These are phyloP conservation scores for Omphaloscelis lunosa DNA, from an alignment of 2,888 invertebrate genomes.

Conservation along the genomic window DNA sequence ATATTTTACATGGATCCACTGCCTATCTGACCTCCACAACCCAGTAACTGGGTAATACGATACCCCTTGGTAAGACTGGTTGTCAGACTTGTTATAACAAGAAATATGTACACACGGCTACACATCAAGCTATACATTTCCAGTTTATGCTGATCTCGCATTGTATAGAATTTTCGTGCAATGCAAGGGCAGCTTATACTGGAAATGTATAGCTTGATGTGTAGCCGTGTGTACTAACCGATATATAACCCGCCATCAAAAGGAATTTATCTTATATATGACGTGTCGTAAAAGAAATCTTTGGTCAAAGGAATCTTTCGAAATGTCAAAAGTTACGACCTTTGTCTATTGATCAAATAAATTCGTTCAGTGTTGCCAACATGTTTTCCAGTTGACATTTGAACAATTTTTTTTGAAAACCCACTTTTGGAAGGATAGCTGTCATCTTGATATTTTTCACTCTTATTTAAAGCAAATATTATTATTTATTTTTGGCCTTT, in stretches of 20 bases:
- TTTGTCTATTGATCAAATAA: constrained; percentile 54
- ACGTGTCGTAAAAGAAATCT: constrained; percentile 27
- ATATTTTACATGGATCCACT: too few relatives aligned
- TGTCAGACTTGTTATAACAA: too few relatives aligned
- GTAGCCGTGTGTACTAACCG: constrained; percentile 8
- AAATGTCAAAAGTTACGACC: constrained; percentile 34
- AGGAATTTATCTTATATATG: constrained; percentile 34
- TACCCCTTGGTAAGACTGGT: too few relatives aligned
- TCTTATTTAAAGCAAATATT: not conserved
- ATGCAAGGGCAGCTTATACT: too few relatives aligned
- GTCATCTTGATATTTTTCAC: not conserved
- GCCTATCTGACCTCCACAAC: too few relatives aligned
- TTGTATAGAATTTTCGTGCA: too few relatives aligned
- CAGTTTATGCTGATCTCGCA: too few relatives aligned
- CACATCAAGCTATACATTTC: too few relatives aligned
- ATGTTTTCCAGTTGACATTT: constrained; percentile 40
- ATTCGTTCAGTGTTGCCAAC: constrained; percentile 18
- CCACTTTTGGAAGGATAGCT: constrained; percentile 25
- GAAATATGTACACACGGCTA: too few relatives aligned
- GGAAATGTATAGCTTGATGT: too few relatives aligned
- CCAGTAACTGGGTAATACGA: too few relatives aligned
- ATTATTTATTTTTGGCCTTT: not conserved
- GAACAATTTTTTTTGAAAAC: constrained; percentile 41
- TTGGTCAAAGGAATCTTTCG: constrained; percentile 19
- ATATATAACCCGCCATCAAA: constrained; percentile 19